phyloP scores from a whole-genome alignment of 2,797 vertebrate genomes.

The Microctenopoma steveboyesi region DNA sequence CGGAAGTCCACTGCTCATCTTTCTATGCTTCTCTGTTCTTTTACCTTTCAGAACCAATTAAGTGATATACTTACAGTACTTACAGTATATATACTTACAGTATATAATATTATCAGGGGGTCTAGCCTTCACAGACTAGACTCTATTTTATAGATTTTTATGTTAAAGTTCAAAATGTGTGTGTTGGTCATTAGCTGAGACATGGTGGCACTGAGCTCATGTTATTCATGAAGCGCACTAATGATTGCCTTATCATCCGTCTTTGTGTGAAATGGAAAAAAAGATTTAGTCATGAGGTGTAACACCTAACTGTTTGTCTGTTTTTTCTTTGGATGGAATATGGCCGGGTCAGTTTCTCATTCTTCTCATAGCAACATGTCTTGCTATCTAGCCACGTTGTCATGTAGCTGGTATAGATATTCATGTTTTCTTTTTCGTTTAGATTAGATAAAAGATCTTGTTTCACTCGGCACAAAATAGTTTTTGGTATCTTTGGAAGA shows the following conservation, averaged over 20 bases:
- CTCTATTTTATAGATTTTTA: neutral
- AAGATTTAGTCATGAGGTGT: neutral
- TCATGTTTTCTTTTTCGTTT: too few species aligned
- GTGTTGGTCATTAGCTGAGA: constrained; percentile 7
- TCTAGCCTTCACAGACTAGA: neutral
- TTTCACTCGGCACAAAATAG: too few species aligned
- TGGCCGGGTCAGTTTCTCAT: neutral
- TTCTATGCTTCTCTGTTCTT: constrained; percentile 8
- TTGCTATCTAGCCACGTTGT: neutral
- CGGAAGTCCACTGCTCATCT: constrained; percentile 5
- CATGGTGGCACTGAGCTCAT: neutral
- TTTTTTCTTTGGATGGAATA: neutral
- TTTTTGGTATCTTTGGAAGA: too few species aligned
- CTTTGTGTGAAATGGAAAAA: neutral
- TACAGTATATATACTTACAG: neutral
- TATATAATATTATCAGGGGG: neutral
- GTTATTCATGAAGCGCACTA: neutral
- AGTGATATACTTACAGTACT: constrained; percentile 10
- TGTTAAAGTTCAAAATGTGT: constrained; percentile 8
- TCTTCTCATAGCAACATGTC: neutral
- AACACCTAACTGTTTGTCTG: neutral
- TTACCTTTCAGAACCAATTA: constrained; percentile 31
- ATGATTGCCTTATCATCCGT: too few species aligned
- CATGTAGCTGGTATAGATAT: too few species aligned
- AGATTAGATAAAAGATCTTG: too few species aligned